Evolutionary conservation across 2,113 vertebrate species (phyloP), one percentile per base, ranked within the genome.

Genomic region (Salminus brasiliensis): DNA sequence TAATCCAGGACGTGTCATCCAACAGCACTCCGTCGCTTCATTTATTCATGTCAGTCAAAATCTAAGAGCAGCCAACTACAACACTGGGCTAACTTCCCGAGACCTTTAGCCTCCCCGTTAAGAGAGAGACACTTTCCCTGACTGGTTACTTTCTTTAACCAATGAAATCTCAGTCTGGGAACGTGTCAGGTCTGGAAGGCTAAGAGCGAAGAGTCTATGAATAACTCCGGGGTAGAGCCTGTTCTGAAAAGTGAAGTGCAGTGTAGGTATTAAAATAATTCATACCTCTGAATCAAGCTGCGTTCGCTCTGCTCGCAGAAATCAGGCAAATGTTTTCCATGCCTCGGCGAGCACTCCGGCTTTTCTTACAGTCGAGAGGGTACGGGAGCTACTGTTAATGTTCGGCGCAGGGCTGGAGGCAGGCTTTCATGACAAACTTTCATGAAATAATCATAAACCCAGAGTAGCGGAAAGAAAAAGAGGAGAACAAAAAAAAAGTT

Each of bases 361-460:
- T 52, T 27, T 29, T 77, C 55, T 12, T 25, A 32, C 36, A 77
- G 32, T 30, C 11, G n/a, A 52, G 52, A 66, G 18, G 45, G 36
- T 68, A 63, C 15, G 49, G 30, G 55, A 43, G 53, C 39, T 29
- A 13, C 25, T 78, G 21, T 49, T 60, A 78, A 71, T 62, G 39
- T 69, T 69, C 30, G 60, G 25, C n/a, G 63, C 45, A 47, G 15
- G 57, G 29, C 59, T 32, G 59, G 59, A 27, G 6, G 27, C 27
- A 49, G 72, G 55, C 55, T 39, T 76, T 76, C 60, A 25, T 76
- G 47, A 76, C 36, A 69, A 69, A 77, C 67, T 68, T 21, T 59
- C n/a, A 12, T 47, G 15, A 78, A 71, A 59, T 47, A 60, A 78
- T 70, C 53, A 60, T 78, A 41, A n/a, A 70, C 25, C n/a, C 21